Evolutionary conservation across 2,797 vertebrate species (phyloP), one percentile per base, ranked within the genome.

Genomic region (Chiroxiphia lanceolata): DNA sequence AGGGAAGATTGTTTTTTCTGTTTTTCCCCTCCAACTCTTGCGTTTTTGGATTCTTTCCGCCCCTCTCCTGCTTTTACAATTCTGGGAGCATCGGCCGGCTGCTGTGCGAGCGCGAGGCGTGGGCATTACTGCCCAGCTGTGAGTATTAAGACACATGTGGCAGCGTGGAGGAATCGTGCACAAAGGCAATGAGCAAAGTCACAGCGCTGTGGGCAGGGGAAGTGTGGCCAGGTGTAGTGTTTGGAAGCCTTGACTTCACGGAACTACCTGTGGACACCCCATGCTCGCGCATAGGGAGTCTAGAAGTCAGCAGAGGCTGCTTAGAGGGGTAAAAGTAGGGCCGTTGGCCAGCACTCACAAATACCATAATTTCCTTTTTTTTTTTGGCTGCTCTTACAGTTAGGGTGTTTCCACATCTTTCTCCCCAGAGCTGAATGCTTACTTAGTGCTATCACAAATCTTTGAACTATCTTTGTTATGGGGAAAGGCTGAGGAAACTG

Each of bases 1-100:
- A 40, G 40, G 40, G 40, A 40, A 40, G 40, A 14, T 3, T 15
- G 7, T 48, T 53, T 53, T 53, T 31, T 51, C 8, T 11, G 4
- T 51, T 51, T 51, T 16, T 0, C 2, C 3, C 0, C 1, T 7
- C 0, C 0, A 1, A 1, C 0, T 0, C 6, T 4, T 3, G 0
- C 0, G 1, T 10, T 15, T 56, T 5, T 2, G 5, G 2, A 0
- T 11, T 45, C 1, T n/a, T 4, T 31, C 5, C 1, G 1, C 3
- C 2, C 4, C 0, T 17, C 3, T 42, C 1, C 1, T 15, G 7
- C 11, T 36, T 16, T 20, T 9, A 26, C 11, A 10, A 3, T 31
- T 36, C 22, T 7, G 10, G 13, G 15, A 20, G 8, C 23, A 3
- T 1, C 5, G 6, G 19, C 8, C 3, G 4, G 3, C 33, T 16